A percentile compares a stretch with the other conserved stretches of the same genome.
Evolutionary conservation across 1,140 invertebrate genomes (phyloP).

Genomic region (Meloidogyne exigua): DNA sequence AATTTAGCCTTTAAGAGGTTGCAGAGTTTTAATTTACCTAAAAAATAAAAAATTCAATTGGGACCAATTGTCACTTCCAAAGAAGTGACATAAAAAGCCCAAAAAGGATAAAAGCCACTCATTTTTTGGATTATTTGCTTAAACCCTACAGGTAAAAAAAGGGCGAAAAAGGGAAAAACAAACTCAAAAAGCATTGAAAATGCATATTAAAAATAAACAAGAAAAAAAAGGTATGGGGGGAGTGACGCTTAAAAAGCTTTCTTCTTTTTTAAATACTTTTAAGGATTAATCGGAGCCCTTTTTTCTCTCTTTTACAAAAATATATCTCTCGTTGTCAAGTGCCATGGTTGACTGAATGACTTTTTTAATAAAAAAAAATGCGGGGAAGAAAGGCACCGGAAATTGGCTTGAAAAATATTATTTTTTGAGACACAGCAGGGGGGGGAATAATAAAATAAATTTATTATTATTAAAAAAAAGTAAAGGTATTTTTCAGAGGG

Average conservation of each 20-base stretch:
- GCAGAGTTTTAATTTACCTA: not conserved
- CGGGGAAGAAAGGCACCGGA: slow-evolving; percentile 3
- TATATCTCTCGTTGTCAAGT: slow-evolving; percentile 26
- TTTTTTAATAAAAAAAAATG: not conserved
- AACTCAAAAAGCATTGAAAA: slow-evolving; percentile 4
- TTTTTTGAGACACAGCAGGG: slow-evolving; percentile 4
- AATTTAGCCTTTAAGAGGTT: not conserved
- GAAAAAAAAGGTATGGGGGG: not conserved
- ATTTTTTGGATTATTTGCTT: not conserved
- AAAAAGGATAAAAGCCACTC: not conserved
- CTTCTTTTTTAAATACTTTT: slow-evolving; percentile 13
- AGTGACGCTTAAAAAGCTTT: slow-evolving; percentile 8
- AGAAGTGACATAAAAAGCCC: not conserved
- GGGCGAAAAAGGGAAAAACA: not conserved
- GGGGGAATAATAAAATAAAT: not conserved
- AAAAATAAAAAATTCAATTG: not conserved
- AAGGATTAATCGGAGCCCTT: slow-evolving; percentile 25
- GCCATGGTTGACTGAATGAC: slow-evolving; percentile 10
- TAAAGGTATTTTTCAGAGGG: not conserved
- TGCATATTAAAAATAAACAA: slow-evolving; percentile 25
- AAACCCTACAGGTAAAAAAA: slow-evolving; percentile 5
- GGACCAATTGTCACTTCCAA: not conserved
- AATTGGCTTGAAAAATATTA: not conserved
- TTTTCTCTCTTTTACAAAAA: not conserved
- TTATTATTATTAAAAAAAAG: not conserved